Conservation (phyloP, 2,113 vertebrate genomes). For the Rhegmatorhina hoffmannsi region DNA sequence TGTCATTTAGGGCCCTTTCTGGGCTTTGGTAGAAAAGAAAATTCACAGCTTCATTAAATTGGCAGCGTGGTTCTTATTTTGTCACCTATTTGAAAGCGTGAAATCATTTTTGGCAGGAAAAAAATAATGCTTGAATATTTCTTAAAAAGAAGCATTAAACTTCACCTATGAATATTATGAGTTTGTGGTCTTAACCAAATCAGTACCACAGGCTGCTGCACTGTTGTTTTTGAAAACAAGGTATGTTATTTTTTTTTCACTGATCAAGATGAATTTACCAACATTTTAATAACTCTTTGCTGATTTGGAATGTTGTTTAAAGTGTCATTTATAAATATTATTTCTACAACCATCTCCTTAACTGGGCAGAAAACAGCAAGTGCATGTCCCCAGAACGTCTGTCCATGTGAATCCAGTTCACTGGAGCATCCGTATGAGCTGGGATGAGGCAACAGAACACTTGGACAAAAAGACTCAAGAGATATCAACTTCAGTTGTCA, state of each 20-base stretch:
- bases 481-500: not conserved
- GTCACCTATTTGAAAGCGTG: conserved; percentile 59
- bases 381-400: not conserved
- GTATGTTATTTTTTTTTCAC: not conserved
- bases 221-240: not conserved
- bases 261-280: not conserved
- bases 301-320: not conserved
- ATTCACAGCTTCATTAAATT: conserved; percentile 36
- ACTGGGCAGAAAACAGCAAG: not conserved
- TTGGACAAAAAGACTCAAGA: not conserved
- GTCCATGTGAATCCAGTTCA: not conserved
- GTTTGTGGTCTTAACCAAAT: not conserved
- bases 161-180: not conserved
- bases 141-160: not conserved
- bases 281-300: not conserved
- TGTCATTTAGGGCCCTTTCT: conserved; percentile 43
- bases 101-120: conserved; percentile 46
- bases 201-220: not conserved
- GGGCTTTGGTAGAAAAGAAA: conserved; percentile 47
- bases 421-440: not conserved
- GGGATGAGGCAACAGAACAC: not conserved
- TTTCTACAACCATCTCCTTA: not conserved
- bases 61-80: conserved; percentile 49
- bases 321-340: not conserved
- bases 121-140: conserved; percentile 57